Evolutionary conservation across 2,113 vertebrate species (phyloP), one percentile per base, ranked within the genome.

Genomic region (Melanerpes formicivorus): DNA sequence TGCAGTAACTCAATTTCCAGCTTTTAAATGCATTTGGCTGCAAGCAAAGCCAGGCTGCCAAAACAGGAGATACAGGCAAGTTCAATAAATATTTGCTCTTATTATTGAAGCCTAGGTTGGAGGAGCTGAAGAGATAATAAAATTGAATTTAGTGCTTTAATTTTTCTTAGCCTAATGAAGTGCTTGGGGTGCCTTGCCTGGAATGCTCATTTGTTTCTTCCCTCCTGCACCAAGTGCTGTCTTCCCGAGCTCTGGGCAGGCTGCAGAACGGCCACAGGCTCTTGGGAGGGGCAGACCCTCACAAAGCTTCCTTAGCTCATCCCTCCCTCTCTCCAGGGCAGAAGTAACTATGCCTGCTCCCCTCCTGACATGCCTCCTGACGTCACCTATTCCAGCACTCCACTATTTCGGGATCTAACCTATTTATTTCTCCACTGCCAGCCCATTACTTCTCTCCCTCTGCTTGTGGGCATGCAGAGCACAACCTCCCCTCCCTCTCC

Each of bases 381-480:
- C 30, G 16, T 2, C 0, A 71, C 5, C 37, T 48, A n/a, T 37
- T 6, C 54, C 74, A 65, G 40, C 9, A 2, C 40, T 34, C 22
- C 19, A 9, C 23, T 81, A 5, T 22, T 70, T 19, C 75, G 85
- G 5, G 3, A 27, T 4, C 29, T 9, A 37, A 79, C 14, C 27
- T 17, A 11, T 18, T 71, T 23, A 46, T 23, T 90, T 37, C 10
- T 18, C 30, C 10, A 26, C 0, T 26, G 37, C 7, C 21, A 26
- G 14, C 18, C 78, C 37, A 17, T 40, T 19, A 18, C 17, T 71
- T 44, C 21, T 64, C 18, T 59, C 55, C 37, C 19, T 58, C 63
- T 59, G 63, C 75, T 65, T 0, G 2, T 0, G 14, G 27, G 37
- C 15, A 4, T 0, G 2, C 13, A 34, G 25, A 37, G 48, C 21